phyloP scores from a whole-genome alignment of 2,888 invertebrate genomes.

The Epinotia bilunana region DNA sequence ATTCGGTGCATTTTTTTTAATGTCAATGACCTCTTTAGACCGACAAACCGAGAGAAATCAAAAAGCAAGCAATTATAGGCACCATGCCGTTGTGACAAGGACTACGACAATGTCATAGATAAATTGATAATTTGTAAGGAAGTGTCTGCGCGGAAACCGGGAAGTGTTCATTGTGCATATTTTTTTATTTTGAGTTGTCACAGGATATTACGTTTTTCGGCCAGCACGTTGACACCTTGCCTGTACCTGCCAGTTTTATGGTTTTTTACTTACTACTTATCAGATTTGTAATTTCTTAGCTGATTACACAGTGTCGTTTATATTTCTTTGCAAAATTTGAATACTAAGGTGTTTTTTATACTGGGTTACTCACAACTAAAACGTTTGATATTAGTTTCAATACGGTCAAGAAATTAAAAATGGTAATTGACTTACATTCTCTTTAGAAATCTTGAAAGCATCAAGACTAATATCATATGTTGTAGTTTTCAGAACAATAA shows the following conservation, averaged over 20 bases:
- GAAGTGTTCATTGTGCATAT: constrained; percentile 71
- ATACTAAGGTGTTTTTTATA: no score
- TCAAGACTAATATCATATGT: no score
- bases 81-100: background rate
- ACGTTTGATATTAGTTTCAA: no score
- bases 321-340: background rate
- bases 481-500: no score
- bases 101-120: background rate
- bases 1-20: constrained; percentile 65
- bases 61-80: background rate
- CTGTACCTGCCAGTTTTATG: constrained; percentile 40
- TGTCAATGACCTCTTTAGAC: constrained; percentile 62
- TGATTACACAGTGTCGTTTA: background rate
- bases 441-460: no score
- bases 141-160: constrained; percentile 75
- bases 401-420: no score
- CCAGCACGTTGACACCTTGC: constrained; percentile 56
- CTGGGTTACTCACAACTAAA: no score
- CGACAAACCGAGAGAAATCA: background rate
- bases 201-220: constrained; percentile 73
- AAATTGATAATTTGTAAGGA: constrained; percentile 48
- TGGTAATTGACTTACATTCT: no score
- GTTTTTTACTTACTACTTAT: background rate
- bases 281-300: background rate
- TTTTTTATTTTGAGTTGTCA: constrained; percentile 73